Evolutionary conservation across 2,888 invertebrate genomes (phyloP).

Genomic region (Cephonodes hylas): DNA sequence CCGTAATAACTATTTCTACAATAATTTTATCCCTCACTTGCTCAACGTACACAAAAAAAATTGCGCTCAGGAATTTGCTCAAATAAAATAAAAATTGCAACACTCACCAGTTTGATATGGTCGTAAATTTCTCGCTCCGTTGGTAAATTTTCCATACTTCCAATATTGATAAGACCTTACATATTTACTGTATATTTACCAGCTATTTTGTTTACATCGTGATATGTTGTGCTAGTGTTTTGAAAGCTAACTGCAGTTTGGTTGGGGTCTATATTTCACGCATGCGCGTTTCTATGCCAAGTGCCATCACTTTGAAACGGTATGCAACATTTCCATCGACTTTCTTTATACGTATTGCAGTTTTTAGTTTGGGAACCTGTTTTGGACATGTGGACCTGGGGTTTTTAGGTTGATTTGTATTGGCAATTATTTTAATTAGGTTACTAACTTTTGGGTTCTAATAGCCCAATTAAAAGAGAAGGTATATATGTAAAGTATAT

Average conservation of each 20-base stretch:
- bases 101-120: not conserved
- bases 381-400: not conserved
- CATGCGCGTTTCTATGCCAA: constrained; percentile 60
- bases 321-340: constrained; percentile 68
- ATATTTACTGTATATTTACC: not conserved
- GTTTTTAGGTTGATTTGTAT: no score
- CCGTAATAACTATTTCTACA: not conserved
- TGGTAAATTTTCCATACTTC: not conserved
- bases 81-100: not conserved
- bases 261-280: constrained; percentile 27
- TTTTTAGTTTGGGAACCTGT: constrained; percentile 14
- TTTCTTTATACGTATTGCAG: constrained; percentile 37
- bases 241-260: constrained; percentile 17
- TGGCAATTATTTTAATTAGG: no score
- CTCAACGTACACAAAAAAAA: not conserved
- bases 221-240: constrained; percentile 22
- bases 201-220: constrained; percentile 25
- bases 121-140: not conserved
- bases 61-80: not conserved
- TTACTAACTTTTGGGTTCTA: no score
- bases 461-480: no score
- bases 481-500: no score
- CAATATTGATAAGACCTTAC: no score
- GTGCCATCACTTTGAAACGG: not conserved
- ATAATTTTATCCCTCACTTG: not conserved